Conservation (phyloP, 2,888 invertebrate species). For the Epirrhoe alternata region DNA sequence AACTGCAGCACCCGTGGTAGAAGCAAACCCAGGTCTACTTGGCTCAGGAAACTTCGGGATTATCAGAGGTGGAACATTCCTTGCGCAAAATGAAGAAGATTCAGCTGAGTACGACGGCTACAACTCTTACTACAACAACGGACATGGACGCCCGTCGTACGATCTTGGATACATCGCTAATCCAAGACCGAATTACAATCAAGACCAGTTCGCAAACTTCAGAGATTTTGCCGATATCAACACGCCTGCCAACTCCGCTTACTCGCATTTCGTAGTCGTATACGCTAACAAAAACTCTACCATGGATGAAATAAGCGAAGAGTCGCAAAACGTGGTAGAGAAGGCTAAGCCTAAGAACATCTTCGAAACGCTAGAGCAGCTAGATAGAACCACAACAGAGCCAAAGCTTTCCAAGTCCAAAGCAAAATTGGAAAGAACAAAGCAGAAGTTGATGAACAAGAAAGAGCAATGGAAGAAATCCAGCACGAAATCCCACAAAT, state of each 20-base stretch:
- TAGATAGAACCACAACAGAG: conserved; percentile 84
- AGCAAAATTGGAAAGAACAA: conserved; percentile 86
- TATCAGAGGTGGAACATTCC: conserved; percentile 94
- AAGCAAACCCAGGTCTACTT: conserved; percentile 87
- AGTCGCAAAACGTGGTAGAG: conserved; percentile 72
- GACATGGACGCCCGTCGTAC: conserved; percentile 89
- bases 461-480: conserved; percentile 79
- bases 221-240: conserved; percentile 96
- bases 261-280: conserved; percentile 93
- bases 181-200: conserved; percentile 90
- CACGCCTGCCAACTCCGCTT: conserved; percentile 91
- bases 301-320: conserved; percentile 80
- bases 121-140: conserved; percentile 87
- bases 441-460: conserved; percentile 71
- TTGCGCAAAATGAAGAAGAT: conserved; percentile 90
- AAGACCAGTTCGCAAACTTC: conserved; percentile 95
- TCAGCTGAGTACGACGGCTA: conserved; percentile 81
- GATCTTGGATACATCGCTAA: conserved; percentile 87
- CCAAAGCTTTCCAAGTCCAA: conserved; percentile 86
- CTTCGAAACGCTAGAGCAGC: conserved; percentile 90
- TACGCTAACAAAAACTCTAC: conserved; percentile 93
- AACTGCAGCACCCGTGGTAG: conserved; percentile 71
- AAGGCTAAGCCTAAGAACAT: conserved; percentile 89
- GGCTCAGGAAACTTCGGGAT: conserved; percentile 95
- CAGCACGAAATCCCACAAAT: conserved; percentile 71